phyloP scores from a whole-genome alignment of 2,113 vertebrate species.

The Equus przewalskii region DNA sequence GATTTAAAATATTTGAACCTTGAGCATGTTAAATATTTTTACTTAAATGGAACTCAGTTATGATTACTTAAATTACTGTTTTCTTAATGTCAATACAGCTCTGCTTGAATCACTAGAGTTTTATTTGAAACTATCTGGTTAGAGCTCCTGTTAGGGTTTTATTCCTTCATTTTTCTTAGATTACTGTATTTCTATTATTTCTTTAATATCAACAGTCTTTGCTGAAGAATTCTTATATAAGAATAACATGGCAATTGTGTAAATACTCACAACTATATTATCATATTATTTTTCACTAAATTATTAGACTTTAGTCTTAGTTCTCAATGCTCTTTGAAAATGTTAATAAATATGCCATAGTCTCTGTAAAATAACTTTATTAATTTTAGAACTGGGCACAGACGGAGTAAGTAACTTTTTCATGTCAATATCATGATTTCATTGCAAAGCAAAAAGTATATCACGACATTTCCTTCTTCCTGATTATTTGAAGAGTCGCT shows the following conservation, averaged over 20 bases:
- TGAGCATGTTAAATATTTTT: constrained; percentile 62
- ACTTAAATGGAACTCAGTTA: constrained; percentile 39
- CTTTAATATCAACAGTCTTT: constrained; percentile 29
- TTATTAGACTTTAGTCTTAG: constrained; percentile 15
- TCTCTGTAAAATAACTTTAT: constrained; percentile 39
- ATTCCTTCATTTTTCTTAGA: constrained; percentile 44
- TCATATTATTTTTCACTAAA: constrained; percentile 39
- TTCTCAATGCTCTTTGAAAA: constrained; percentile 44
- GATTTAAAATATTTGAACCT: constrained; percentile 65
- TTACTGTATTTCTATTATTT: constrained; percentile 37
- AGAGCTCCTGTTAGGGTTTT: constrained; percentile 8
- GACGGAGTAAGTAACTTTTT: neutral
- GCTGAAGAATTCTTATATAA: constrained; percentile 34
- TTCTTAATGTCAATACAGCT: constrained; percentile 61
- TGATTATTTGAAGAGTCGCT: constrained; percentile 3
- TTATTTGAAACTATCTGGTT: constrained; percentile 52
- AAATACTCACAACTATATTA: constrained; percentile 14
- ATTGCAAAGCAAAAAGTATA: neutral
- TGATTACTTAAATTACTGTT: constrained; percentile 68
- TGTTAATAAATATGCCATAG: constrained; percentile 35
- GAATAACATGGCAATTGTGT: neutral
- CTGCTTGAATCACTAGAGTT: constrained; percentile 43
- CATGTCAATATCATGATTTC: neutral
- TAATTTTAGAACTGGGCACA: constrained; percentile 28
- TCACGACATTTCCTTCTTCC: neutral